Conservation (phyloP, 1,140 invertebrate species). For the Sipha flava region DNA sequence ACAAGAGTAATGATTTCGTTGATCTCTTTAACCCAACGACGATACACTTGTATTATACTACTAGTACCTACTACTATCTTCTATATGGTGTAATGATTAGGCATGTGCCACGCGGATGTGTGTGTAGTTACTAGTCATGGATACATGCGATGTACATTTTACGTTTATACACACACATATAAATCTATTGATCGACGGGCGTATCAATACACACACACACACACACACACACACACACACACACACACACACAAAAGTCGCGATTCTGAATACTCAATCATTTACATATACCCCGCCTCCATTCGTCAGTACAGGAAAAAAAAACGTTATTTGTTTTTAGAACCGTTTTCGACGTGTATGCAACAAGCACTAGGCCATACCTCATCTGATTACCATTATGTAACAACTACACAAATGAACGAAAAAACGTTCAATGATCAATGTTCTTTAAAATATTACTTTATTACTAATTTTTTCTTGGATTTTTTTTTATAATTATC, state of each 20-base stretch:
- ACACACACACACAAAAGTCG: background rate
- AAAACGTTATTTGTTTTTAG: background rate
- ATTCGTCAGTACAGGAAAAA: too few species aligned
- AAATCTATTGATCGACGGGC: background rate
- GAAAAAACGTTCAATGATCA: too few species aligned
- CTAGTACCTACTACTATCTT: background rate
- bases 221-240: background rate
- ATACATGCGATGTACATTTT: background rate
- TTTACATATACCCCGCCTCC: background rate
- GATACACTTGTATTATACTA: background rate
- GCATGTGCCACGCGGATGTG: too few species aligned
- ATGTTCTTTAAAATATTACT: too few species aligned
- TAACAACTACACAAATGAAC: too few species aligned
- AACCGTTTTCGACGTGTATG: background rate
- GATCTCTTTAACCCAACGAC: background rate
- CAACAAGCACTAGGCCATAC: too few species aligned
- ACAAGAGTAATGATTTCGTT: conserved; percentile 8
- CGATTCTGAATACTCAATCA: background rate
- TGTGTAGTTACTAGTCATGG: too few species aligned
- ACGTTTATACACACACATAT: background rate
- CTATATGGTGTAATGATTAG: background rate
- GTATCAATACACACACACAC: background rate
- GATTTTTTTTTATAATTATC: too few species aligned
- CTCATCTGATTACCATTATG: too few species aligned
- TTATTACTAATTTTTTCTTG: too few species aligned